Percentiles rank a stretch among this genome's conserved stretches.
These are phyloP conservation scores for Peucedramus taeniatus DNA, from an alignment of 2,113 vertebrate genomes.

Conservation along the genomic window DNA sequence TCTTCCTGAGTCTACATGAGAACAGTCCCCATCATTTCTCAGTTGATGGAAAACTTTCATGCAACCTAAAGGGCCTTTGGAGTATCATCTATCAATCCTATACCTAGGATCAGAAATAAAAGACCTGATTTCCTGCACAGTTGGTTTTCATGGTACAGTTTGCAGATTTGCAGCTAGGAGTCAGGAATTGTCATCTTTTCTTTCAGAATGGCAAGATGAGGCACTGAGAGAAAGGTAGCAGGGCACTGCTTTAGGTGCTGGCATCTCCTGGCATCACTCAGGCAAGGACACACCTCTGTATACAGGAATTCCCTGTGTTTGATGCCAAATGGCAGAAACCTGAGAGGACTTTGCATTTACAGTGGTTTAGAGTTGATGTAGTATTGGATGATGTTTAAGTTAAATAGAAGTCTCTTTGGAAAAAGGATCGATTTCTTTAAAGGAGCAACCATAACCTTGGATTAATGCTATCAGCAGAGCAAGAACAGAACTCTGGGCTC, in stretches of 20 bases:
- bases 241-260: background rate
- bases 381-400: background rate
- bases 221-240: background rate
- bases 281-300: background rate
- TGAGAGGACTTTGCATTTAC: background rate
- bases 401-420: background rate
- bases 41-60: background rate
- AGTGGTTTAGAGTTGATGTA: background rate
- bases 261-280: background rate
- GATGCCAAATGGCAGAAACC: background rate
- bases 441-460: background rate
- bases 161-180: background rate
- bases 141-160: background rate
- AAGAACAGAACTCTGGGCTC: background rate
- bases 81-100: background rate
- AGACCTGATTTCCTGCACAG: background rate
- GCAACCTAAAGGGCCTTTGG: background rate
- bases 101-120: background rate
- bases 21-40: background rate
- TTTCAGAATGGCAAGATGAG: background rate
- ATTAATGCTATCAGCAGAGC: background rate
- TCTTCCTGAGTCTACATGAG: background rate
- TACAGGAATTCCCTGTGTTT: background rate
- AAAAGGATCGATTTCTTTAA: background rate
- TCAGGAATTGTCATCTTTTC: background rate